Base-by-base conservation (phyloP, 37 sponge, comb jelly and placozoan species). In the Axinella damicornis region DNA sequence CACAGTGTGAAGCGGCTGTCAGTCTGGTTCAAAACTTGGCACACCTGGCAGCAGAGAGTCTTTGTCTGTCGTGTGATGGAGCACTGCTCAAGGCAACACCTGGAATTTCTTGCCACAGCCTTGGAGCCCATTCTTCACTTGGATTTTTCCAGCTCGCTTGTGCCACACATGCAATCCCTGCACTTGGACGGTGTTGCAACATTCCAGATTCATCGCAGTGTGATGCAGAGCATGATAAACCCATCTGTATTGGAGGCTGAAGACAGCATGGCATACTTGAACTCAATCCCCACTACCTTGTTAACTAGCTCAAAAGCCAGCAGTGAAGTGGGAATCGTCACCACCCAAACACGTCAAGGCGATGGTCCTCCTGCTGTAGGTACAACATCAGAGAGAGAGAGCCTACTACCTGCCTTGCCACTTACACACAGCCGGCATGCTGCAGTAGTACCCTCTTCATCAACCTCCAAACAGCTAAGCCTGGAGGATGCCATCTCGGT, bases 41-140 rank as follows among this genome's bases (percentile, higher is more conserved):
- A 54, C 15, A 2, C 56, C 0, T 89, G 94, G 91, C 94, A 94
- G 65, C 36, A 46, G 53, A 81, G 91, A 15, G 38, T 90, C 19
- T 58, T 90, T 22, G 36, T 90, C 22, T 94, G 87, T 57, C 72
- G 38, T 22, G 28, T 90, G 12, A 73, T 89, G 57, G 65, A 81
- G 58, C 53, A 57, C 53, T 90, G 94, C 54, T 79, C 83, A 14
- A 82, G 52, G 38, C 38, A 72, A 19, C 94, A 90, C 57, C 87
- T 94, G 30, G 56, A 83, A 52, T 15, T 86, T 5, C 79, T 94
- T n/a, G 69, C 87, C 1, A 94, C 94, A 0, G 76, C 83, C 66
- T 58, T 94, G 54, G 94, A 94, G 79, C 90, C 94, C 14, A 57
- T 87, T 2, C 84, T 89, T 0, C 94, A 94, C 74, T 68, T 84